Base-by-base conservation (phyloP, 2,113 vertebrate genomes). In the Picathartes gymnocephalus region DNA sequence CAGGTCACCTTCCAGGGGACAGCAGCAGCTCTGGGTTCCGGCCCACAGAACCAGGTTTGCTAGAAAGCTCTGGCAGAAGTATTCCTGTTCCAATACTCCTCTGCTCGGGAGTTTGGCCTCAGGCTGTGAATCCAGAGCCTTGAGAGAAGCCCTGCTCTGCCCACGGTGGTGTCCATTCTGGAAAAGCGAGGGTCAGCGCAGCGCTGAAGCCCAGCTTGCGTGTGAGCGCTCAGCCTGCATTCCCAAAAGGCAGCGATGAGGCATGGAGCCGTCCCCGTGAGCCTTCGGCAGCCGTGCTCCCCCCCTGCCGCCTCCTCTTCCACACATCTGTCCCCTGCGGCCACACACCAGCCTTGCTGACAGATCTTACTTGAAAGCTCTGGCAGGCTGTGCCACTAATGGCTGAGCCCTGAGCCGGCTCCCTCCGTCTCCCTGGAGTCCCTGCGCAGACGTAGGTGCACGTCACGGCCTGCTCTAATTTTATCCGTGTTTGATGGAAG, bases 391-490 rank as follows among this genome's bases (percentile, higher is more conserved):
- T 56, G 28, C 92, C 23, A 85, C 96, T 93, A 74, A 95, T 97
- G 97, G 97, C 97, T 97, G 96, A 96, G 90, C 90, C 93, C 83
- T 9, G 94, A 96, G 97, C 89, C 88, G 86, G 88, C 94, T 97
- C 97, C 94, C 79, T 62, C 96, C 15, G 92, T 97, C 97, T 98
- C 98, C 97, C 98, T 98, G 98, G 98, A 98, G 98, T 98, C 98
- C 99, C 98, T 98, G 97, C 91, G 98, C 95, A 98, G 98, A 99
- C 98, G 99, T 98, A 99, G 98, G 98, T 97, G 97, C 98, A 97
- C 99, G 99, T 99, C 99, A 99, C 97, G 87, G 97, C 98, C 97
- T 97, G 98, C 98, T 99, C 99, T 99, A 99, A 99, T 99, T 99
- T 99, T 99, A 99, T 98, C 98, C 96, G 66, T 91, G 97, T 98